Conservation (phyloP, 2,797 vertebrate genomes). For the Ctenopoma multispine region DNA sequence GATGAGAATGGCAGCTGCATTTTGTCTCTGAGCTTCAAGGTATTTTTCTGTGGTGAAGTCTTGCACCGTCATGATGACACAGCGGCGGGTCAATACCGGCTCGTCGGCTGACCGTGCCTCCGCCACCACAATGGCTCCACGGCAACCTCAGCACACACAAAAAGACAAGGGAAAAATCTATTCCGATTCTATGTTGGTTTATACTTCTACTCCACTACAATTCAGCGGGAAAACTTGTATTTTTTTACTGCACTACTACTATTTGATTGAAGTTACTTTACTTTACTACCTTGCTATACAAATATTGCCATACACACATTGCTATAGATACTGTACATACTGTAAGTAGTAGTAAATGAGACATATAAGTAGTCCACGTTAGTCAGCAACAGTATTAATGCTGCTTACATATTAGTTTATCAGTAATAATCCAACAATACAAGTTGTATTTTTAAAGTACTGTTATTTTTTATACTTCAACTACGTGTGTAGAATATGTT, state of each 20-base stretch:
- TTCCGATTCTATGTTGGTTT: neutral
- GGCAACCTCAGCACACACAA: slow-evolving; percentile 75
- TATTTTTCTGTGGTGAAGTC: slow-evolving; percentile 83
- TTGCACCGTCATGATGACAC: slow-evolving; percentile 83
- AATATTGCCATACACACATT: no score
- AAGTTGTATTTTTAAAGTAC: no score
- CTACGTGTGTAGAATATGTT: no score
- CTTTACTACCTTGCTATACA: no score
- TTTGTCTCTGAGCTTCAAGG: slow-evolving; percentile 79
- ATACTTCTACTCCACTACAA: neutral
- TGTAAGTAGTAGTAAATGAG: no score
- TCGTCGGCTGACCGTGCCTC: slow-evolving; percentile 83
- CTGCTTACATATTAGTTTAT: no score
- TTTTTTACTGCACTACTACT: neutral
- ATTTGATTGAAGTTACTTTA: neutral
- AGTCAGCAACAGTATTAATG: no score
- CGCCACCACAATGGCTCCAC: slow-evolving; percentile 84
- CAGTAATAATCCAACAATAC: no score
- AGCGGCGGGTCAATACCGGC: slow-evolving; percentile 80
- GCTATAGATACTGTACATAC: no score
- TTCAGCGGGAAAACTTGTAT: neutral
- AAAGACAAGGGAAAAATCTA: neutral
- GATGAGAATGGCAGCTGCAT: slow-evolving; percentile 84
- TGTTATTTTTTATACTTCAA: no score
- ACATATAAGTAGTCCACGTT: no score